A percentile compares a stretch with the other conserved stretches of the same genome.
These are phyloP conservation scores for Oenanthe melanoleuca DNA, from an alignment of 2,113 vertebrate genomes.

Conservation along the genomic window DNA sequence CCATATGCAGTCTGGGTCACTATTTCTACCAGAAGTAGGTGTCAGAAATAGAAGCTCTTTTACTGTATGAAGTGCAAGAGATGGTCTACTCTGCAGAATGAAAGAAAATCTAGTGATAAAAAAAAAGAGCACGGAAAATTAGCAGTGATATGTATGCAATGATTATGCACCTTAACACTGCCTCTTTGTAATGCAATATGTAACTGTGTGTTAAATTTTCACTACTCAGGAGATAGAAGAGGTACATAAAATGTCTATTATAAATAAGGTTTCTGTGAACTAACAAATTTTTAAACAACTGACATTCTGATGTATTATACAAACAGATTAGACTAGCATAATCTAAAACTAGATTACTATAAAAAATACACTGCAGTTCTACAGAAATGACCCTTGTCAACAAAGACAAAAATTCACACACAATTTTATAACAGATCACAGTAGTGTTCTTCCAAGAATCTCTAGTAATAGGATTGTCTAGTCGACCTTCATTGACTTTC, in stretches of 20 bases:
- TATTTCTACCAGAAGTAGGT: neutral
- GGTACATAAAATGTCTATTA: neutral
- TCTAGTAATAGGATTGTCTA: slow-evolving; percentile 69
- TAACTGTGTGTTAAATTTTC: neutral
- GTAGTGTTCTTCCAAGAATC: slow-evolving; percentile 64
- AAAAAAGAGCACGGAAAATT: neutral
- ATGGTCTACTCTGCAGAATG: neutral
- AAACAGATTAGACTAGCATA: neutral
- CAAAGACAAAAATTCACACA: slow-evolving; percentile 59
- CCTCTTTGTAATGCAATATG: neutral
- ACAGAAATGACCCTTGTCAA: slow-evolving; percentile 50
- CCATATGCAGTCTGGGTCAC: neutral
- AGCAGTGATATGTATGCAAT: neutral
- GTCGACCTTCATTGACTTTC: slow-evolving; percentile 72
- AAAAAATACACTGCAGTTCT: slow-evolving; percentile 6
- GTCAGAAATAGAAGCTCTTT: neutral
- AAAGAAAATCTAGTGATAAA: neutral
- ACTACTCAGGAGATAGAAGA: neutral
- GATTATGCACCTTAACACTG: neutral
- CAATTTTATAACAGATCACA: slow-evolving; percentile 57
- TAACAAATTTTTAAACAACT: neutral
- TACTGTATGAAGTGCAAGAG: neutral
- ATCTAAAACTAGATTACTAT: neutral
- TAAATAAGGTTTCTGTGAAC: neutral
- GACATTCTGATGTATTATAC: neutral